Percentiles rank a stretch among this genome's conserved stretches.
Evolutionary conservation across 2,888 invertebrate species (phyloP).

Genomic region (Orthosia gothica): DNA sequence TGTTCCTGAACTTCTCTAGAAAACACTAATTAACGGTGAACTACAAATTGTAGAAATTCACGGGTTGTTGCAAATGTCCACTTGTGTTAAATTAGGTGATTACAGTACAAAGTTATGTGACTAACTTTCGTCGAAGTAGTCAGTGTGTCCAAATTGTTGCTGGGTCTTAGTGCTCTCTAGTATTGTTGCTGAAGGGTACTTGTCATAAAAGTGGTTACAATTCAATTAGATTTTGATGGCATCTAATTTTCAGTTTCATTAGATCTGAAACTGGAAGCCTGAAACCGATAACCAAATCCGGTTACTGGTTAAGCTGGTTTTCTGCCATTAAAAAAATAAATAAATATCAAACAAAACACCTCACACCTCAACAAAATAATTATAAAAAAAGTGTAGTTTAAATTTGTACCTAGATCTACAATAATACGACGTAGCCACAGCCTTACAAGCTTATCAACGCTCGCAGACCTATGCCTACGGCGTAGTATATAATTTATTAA

Average conservation of each 20-base stretch:
- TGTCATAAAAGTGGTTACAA: not conserved
- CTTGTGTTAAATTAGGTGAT: conserved; percentile 56
- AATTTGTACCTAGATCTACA: too few species aligned
- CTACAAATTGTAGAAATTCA: conserved; percentile 59
- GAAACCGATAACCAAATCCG: too few species aligned
- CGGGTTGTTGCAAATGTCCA: conserved; percentile 48
- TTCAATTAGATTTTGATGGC: not conserved
- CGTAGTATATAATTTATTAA: not conserved
- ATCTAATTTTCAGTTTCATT: not conserved
- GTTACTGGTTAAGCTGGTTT: too few species aligned
- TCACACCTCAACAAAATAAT: too few species aligned
- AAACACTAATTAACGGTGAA: conserved; percentile 67
- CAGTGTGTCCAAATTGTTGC: not conserved
- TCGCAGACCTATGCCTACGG: not conserved
- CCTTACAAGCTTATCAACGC: not conserved
- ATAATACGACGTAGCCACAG: not conserved
- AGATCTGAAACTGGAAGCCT: too few species aligned
- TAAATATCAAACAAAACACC: not conserved
- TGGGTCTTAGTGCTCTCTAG: not conserved
- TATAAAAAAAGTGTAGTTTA: too few species aligned
- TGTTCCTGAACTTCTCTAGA: conserved; percentile 66
- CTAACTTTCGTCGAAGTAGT: conserved; percentile 21
- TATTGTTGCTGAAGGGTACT: not conserved
- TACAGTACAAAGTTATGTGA: conserved; percentile 37
- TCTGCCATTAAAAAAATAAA: not conserved